Evolutionary conservation across 2,888 invertebrate species (phyloP).

Genomic region (Spodoptera exigua): DNA sequence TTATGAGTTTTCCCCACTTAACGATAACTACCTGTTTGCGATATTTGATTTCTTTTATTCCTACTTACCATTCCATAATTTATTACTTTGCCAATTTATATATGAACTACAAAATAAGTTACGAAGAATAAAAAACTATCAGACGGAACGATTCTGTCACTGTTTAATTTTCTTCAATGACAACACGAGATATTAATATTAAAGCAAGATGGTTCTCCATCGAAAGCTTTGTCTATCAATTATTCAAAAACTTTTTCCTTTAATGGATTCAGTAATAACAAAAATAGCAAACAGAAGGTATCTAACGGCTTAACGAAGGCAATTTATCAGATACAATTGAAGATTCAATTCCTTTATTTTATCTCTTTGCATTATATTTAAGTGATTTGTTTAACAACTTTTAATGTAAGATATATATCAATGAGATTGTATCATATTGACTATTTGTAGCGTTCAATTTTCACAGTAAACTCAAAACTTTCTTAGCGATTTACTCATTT

Average conservation of each 20-base stretch:
- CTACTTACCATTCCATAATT: neutral
- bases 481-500: neutral
- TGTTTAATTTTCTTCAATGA: neutral
- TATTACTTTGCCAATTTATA: neutral
- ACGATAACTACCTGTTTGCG: neutral
- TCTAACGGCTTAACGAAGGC: slow-evolving; percentile 52
- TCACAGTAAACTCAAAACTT: neutral
- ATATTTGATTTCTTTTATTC: neutral
- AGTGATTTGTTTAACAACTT: slow-evolving; percentile 44
- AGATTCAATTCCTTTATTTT: slow-evolving; percentile 60
- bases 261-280: slow-evolving; percentile 40
- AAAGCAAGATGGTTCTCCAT: slow-evolving; percentile 10
- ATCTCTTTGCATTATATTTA: slow-evolving; percentile 52
- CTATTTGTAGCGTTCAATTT: neutral
- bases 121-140: no score
- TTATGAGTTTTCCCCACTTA: slow-evolving; percentile 1
- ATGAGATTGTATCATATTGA: slow-evolving; percentile 1
- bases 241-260: slow-evolving; percentile 36
- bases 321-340: slow-evolving; percentile 60
- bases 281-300: slow-evolving; percentile 50
- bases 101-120: neutral
- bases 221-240: slow-evolving; percentile 17
- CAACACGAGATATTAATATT: slow-evolving; percentile 9
- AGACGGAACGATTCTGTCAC: neutral
- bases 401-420: slow-evolving; percentile 6